Evolutionary conservation across 2,113 vertebrate genomes (phyloP).

Genomic region (Axis porcinus): DNA sequence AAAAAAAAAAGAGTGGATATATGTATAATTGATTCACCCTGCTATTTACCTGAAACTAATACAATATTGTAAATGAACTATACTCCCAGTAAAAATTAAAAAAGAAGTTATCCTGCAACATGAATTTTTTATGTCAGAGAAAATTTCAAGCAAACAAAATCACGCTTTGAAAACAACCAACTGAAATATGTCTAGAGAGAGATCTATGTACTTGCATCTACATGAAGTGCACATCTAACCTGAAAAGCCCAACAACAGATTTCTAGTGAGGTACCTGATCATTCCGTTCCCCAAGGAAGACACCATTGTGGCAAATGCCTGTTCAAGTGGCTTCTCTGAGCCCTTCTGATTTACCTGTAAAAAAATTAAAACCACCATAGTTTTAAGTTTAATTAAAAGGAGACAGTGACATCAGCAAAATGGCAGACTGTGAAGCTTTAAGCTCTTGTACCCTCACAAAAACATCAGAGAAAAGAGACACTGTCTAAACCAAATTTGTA

Average conservation of each 20-base stretch:
- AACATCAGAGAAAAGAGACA: background rate
- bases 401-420: background rate
- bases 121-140: background rate
- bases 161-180: background rate
- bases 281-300: conserved; percentile 88
- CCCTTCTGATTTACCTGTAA: conserved; percentile 95
- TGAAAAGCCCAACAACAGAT: background rate
- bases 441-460: background rate
- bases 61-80: background rate
- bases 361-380: background rate
- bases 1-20: background rate
- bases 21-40: background rate
- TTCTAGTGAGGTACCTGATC: conserved; percentile 86
- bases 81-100: background rate
- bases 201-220: background rate
- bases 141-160: background rate
- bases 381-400: conserved; percentile 27
- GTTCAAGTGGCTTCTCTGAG: conserved; percentile 93
- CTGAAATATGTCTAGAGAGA: background rate
- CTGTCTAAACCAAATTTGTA: background rate
- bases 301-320: conserved; percentile 91
- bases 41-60: background rate
- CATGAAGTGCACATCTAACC: background rate
- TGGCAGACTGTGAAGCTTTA: background rate
- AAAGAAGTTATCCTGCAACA: background rate